Conservation (phyloP, 2,797 vertebrate species). For the Rhinophrynus dorsalis region DNA sequence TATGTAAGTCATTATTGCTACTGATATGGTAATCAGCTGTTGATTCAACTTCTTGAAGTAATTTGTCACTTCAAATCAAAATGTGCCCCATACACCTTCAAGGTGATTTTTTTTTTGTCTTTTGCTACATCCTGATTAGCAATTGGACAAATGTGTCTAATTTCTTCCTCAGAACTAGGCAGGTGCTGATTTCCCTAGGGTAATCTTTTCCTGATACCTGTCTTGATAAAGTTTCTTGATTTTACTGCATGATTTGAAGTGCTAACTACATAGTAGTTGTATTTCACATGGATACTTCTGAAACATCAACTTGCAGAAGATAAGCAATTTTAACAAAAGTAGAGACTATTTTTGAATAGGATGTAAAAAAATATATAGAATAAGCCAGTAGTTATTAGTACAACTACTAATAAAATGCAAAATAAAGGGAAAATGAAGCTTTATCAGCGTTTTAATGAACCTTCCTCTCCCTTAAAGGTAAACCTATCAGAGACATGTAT, state of each 20-base stretch:
- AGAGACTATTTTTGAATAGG: too few species aligned
- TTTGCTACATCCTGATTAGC: constrained; percentile 41
- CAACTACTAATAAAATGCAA: too few species aligned
- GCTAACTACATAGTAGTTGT: neutral
- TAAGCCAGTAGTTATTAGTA: too few species aligned
- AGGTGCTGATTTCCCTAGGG: constrained; percentile 44
- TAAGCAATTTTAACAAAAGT: too few species aligned
- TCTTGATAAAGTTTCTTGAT: constrained; percentile 5
- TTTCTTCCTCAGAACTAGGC: constrained; percentile 30
- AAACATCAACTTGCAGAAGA: too few species aligned
- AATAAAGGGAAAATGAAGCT: too few species aligned
- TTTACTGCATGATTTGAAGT: constrained; percentile 10
- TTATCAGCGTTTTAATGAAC: too few species aligned
- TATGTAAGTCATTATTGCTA: constrained; percentile 39
- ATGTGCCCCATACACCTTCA: constrained; percentile 27
- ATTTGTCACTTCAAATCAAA: constrained; percentile 52
- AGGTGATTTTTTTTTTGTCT: constrained; percentile 38
- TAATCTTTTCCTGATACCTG: constrained; percentile 29
- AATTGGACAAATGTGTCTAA: constrained; percentile 30
- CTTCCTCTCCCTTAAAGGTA: too few species aligned
- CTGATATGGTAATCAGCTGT: constrained; percentile 26
- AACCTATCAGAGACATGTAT: too few species aligned
- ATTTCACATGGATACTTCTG: too few species aligned
- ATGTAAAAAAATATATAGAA: too few species aligned
- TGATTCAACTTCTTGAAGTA: constrained; percentile 51